Conservation (phyloP, 1,140 invertebrate species). For the Idris sp. region DNA sequence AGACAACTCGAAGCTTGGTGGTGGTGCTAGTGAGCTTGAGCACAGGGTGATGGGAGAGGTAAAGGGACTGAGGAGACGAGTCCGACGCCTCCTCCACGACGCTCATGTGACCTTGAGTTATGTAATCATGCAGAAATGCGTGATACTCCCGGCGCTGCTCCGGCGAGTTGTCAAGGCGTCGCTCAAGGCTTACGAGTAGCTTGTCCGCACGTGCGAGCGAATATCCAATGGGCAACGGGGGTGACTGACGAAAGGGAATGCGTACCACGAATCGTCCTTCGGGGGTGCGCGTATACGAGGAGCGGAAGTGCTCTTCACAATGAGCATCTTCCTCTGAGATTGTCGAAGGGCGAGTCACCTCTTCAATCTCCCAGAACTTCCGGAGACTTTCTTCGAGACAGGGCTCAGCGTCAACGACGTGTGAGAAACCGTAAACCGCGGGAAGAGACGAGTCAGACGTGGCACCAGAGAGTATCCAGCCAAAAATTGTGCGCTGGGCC, state of each 20-base stretch:
- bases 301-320: too few species aligned
- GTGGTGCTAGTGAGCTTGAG: background rate
- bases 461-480: slow-evolving; percentile 9
- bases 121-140: background rate
- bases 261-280: too few species aligned
- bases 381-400: background rate
- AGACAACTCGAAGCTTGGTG: background rate
- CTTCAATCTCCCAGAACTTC: slow-evolving; percentile 23
- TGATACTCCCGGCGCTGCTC: background rate
- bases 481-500: slow-evolving; percentile 7
- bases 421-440: too few species aligned
- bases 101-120: background rate
- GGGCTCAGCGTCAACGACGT: too few species aligned
- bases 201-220: too few species aligned
- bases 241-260: too few species aligned
- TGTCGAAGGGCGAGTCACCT: background rate
- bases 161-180: background rate
- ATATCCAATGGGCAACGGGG: too few species aligned
- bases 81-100: background rate
- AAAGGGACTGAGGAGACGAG: background rate
- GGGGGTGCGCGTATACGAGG: too few species aligned
- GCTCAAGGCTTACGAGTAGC: background rate
- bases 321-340: background rate
- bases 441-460: background rate
- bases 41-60: background rate